Evolutionary conservation across 1,140 invertebrate genomes (phyloP).

Genomic region (Caenorhabditis latens): DNA sequence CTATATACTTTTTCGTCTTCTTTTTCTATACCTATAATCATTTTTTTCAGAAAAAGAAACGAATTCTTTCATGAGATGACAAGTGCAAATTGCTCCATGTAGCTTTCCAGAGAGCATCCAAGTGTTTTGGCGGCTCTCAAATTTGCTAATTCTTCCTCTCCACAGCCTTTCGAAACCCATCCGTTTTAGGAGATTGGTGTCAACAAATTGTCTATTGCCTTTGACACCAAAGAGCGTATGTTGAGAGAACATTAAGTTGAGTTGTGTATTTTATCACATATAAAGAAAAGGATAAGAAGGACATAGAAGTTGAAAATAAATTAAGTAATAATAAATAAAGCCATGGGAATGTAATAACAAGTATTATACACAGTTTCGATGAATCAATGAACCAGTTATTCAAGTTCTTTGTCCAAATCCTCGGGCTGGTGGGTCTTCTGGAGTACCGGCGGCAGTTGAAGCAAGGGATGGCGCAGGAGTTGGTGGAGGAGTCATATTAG

Average conservation of each 20-base stretch:
- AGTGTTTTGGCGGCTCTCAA: background rate
- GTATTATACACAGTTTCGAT: too few relatives aligned
- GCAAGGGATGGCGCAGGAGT: too few relatives aligned
- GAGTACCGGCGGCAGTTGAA: too few relatives aligned
- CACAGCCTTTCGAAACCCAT: background rate
- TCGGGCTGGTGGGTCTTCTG: too few relatives aligned
- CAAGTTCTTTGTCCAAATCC: background rate
- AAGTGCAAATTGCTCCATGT: conserved; percentile 3
- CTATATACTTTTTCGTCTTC: too few relatives aligned
- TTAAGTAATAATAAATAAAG: background rate
- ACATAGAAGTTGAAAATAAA: too few relatives aligned
- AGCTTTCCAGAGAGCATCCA: background rate
- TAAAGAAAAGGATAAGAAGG: too few relatives aligned
- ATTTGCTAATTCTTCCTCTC: conserved; percentile 4
- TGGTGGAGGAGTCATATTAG: too few relatives aligned
- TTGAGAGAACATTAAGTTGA: too few relatives aligned
- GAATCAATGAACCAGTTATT: too few relatives aligned
- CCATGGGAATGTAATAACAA: background rate
- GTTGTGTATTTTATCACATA: too few relatives aligned
- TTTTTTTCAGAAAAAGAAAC: background rate
- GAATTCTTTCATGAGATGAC: background rate
- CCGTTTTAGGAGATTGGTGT: background rate
- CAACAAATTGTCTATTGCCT: background rate
- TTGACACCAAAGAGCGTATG: too few relatives aligned
- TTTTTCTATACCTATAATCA: background rate